A percentile compares a stretch with the other conserved stretches of the same genome.
phyloP scores from a whole-genome alignment of 2,888 invertebrate genomes.

The Branchellion lobata region DNA sequence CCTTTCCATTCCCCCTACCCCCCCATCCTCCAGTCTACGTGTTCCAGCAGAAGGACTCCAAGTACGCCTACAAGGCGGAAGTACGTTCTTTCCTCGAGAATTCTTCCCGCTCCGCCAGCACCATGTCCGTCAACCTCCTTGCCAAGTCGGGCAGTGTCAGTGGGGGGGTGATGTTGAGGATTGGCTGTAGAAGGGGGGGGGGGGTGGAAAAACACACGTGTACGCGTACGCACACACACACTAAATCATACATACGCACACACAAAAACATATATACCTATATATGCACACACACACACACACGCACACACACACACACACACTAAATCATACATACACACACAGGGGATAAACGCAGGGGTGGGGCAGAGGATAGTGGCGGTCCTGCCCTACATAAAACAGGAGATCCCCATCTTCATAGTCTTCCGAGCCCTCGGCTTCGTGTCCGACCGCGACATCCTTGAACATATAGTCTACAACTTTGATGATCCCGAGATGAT shows the following conservation, averaged over 20 bases:
- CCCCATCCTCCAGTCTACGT: constrained; percentile 79
- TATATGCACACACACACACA: too few relatives aligned
- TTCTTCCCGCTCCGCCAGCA: constrained; percentile 88
- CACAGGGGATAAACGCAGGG: constrained; percentile 65
- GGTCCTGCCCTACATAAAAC: constrained; percentile 95
- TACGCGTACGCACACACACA: too few relatives aligned
- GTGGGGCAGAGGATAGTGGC: constrained; percentile 98
- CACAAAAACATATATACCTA: too few relatives aligned
- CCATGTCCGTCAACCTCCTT: constrained; percentile 99
- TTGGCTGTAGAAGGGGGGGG: too few relatives aligned
- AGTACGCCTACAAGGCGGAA: constrained; percentile 97
- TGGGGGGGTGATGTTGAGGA: too few relatives aligned
- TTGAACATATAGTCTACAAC: constrained; percentile 99
- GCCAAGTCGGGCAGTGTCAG: constrained; percentile 80
- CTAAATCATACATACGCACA: too few relatives aligned
- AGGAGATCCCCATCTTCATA: constrained; percentile 99
- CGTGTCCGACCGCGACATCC: constrained; percentile 96
- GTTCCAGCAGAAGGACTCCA: constrained; percentile 98
- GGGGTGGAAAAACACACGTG: too few relatives aligned
- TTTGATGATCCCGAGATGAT: constrained; percentile 99
- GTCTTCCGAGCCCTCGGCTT: constrained; percentile 98
- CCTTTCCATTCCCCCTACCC: too few relatives aligned
- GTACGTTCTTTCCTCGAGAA: constrained; percentile 91
- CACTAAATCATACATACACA: too few relatives aligned
- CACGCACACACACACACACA: too few relatives aligned